phyloP scores from a whole-genome alignment of 2,888 invertebrate species.

The Subacronicta megacephala region DNA sequence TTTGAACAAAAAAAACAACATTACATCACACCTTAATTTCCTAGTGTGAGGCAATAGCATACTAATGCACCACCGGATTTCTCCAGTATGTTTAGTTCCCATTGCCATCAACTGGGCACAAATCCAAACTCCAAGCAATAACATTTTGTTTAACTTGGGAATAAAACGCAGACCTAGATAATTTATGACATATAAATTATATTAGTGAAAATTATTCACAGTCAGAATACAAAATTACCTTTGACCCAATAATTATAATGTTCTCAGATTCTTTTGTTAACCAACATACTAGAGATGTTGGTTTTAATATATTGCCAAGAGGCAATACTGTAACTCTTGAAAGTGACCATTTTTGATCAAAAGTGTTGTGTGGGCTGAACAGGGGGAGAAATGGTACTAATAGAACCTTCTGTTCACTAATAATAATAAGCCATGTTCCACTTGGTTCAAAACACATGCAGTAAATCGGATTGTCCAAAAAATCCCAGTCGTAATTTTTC shows the following conservation, averaged over 20 bases:
- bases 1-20: too few species aligned
- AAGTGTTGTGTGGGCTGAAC: slow-evolving; percentile 80
- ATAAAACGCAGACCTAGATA: too few species aligned
- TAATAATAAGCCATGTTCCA: slow-evolving; percentile 93
- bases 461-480: slow-evolving; percentile 88
- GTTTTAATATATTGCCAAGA: slow-evolving; percentile 79
- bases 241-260: slow-evolving; percentile 92
- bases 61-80: too few species aligned
- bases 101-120: too few species aligned
- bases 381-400: slow-evolving; percentile 86
- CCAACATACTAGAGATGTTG: slow-evolving; percentile 93
- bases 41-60: too few species aligned
- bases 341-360: slow-evolving; percentile 86
- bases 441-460: slow-evolving; percentile 95
- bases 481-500: slow-evolving; percentile 85
- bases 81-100: too few species aligned
- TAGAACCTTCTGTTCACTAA: slow-evolving; percentile 87
- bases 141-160: too few species aligned
- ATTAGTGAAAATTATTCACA: too few species aligned
- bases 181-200: too few species aligned
- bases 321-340: slow-evolving; percentile 85
- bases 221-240: slow-evolving; percentile 74
- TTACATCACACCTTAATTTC: too few species aligned
- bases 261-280: slow-evolving; percentile 93
- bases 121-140: too few species aligned